Evolutionary conservation across 2,888 invertebrate genomes (phyloP).

Genomic region (Hofmannophila pseudospretella): DNA sequence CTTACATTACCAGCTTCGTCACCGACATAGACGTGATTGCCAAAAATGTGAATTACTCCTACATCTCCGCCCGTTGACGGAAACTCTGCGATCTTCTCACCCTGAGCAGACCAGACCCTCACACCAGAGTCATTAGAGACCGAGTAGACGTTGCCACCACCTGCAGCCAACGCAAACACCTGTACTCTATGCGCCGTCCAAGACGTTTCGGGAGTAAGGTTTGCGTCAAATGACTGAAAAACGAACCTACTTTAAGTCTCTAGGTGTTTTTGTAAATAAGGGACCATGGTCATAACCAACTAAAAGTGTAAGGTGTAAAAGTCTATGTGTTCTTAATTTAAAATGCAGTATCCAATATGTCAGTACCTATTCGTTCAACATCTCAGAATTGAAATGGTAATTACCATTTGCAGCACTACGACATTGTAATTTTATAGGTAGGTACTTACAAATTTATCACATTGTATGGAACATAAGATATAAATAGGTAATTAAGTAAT

Average conservation of each 20-base stretch:
- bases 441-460: too few relatives aligned
- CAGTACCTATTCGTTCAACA: too few relatives aligned
- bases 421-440: too few relatives aligned
- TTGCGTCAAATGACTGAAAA: slow-evolving; percentile 47
- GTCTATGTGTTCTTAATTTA: too few relatives aligned
- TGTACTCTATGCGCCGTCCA: slow-evolving; percentile 80
- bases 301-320: too few relatives aligned
- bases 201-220: slow-evolving; percentile 37
- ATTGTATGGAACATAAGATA: too few relatives aligned
- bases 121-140: slow-evolving; percentile 81
- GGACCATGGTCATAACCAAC: too few relatives aligned
- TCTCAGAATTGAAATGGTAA: too few relatives aligned
- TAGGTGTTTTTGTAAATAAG: too few relatives aligned
- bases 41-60: slow-evolving; percentile 42
- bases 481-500: too few relatives aligned
- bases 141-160: slow-evolving; percentile 72
- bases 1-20: slow-evolving; percentile 81
- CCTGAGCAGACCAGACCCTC: slow-evolving; percentile 70
- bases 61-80: slow-evolving; percentile 59
- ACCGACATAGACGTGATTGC: slow-evolving; percentile 75
- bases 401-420: too few relatives aligned
- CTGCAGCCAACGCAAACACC: slow-evolving; percentile 77
- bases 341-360: too few relatives aligned
- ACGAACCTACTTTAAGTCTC: slow-evolving; percentile 6
- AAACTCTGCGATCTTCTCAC: slow-evolving; percentile 50